Conservation (phyloP, 2,797 vertebrate species). For the Oreochromis mossambicus region DNA sequence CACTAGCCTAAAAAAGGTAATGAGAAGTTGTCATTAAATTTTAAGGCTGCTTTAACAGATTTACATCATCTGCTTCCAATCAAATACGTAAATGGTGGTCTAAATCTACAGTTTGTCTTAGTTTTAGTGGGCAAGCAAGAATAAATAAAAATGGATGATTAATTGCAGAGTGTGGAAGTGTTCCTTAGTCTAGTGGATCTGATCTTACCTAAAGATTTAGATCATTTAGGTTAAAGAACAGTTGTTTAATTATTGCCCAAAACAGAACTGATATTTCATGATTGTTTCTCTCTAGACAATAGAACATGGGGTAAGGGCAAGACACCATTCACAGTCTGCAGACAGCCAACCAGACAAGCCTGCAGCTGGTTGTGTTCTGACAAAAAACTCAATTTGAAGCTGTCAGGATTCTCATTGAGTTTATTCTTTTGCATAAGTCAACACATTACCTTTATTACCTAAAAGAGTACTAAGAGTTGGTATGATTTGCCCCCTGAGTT, state of each 20-base stretch:
- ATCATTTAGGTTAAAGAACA: not conserved
- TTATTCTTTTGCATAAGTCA: conserved; percentile 9
- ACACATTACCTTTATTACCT: not conserved
- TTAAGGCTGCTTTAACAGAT: not conserved
- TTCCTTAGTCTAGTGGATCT: not conserved
- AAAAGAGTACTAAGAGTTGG: not conserved
- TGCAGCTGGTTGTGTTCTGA: not conserved
- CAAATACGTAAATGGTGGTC: not conserved
- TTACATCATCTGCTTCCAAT: not conserved
- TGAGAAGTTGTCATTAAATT: not conserved
- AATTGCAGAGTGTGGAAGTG: not conserved
- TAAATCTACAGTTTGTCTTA: not conserved
- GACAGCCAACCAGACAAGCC: not conserved
- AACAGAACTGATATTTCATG: not conserved
- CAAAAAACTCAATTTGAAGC: not conserved
- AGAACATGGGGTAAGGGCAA: not conserved
- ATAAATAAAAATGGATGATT: not conserved
- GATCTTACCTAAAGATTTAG: not conserved
- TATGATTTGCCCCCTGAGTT: not conserved
- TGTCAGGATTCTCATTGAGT: not conserved
- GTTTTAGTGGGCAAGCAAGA: not conserved
- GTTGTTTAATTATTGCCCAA: not conserved
- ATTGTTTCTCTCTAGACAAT: not conserved
- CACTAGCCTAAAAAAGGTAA: not conserved
- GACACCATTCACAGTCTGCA: not conserved